phyloP scores from a whole-genome alignment of 2,113 vertebrate genomes.

The Opisthocomus hoazin region DNA sequence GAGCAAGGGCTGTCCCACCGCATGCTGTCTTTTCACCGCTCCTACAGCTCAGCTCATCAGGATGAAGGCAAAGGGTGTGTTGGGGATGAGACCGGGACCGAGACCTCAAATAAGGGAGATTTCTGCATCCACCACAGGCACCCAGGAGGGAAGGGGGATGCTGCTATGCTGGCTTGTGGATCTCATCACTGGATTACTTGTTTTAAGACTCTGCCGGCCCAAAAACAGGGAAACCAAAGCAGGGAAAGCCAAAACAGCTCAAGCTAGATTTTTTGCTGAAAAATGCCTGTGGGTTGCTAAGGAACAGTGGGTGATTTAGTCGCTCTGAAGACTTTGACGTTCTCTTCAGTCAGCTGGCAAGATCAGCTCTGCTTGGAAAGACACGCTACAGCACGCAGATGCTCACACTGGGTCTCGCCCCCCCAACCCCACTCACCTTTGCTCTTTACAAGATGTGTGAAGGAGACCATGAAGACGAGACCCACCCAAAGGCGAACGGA shows the following conservation, averaged over 20 bases:
- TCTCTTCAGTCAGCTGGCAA: neutral
- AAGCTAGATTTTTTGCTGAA: neutral
- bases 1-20: neutral
- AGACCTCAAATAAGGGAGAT: neutral
- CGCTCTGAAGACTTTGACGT: neutral
- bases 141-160: neutral
- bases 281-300: neutral
- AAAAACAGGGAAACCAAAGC: neutral
- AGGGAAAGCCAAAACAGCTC: neutral
- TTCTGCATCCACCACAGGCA: neutral
- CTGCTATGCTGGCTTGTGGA: neutral
- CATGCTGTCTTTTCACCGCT: accelerated
- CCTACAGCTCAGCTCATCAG: neutral
- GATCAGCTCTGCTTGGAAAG: neutral
- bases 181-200: neutral
- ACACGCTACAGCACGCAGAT: neutral
- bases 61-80: neutral
- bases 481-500: neutral
- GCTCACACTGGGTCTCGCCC: neutral
- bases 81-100: neutral
- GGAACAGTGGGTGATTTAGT: neutral
- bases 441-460: neutral
- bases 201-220: neutral
- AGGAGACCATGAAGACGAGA: neutral
- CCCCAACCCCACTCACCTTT: neutral